Conservation (phyloP, 2,113 vertebrate genomes). For the Dicerorhinus sumatrensis region DNA sequence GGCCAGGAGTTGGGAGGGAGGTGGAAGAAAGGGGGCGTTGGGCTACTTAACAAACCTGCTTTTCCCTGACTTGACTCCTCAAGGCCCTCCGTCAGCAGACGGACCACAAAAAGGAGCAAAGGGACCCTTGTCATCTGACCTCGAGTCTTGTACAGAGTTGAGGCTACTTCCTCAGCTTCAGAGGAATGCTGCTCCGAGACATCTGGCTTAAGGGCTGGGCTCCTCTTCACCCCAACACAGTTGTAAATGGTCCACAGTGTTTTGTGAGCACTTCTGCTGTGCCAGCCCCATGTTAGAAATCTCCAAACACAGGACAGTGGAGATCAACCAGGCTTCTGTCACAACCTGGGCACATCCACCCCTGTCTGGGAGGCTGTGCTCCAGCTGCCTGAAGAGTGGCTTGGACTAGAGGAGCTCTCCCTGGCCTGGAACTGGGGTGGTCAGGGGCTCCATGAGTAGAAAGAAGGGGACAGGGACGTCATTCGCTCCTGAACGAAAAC, state of each 20-base stretch:
- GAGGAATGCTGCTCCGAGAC: not conserved
- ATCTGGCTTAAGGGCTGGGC: not conserved
- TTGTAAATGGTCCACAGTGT: no score
- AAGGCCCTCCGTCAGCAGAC: not conserved
- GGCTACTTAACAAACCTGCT: not conserved
- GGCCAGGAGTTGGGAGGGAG: not conserved
- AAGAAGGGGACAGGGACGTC: not conserved
- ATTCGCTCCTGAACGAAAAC: rapidly evolving
- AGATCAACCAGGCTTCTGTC: not conserved
- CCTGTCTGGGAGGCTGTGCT: rapidly evolving
- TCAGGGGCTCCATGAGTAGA: not conserved
- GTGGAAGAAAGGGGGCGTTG: no score
- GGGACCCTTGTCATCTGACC: not conserved
- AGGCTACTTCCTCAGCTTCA: rapidly evolving
- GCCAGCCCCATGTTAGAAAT: not conserved
- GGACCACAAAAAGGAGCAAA: not conserved
- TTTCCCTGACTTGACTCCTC: not conserved
- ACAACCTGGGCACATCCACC: not conserved
- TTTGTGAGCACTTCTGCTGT: not conserved
- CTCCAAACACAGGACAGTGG: rapidly evolving
- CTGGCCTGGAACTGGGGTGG: not conserved
- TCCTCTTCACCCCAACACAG: not conserved
- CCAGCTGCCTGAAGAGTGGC: no score
- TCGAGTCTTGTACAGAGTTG: not conserved
- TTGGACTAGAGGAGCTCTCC: not conserved